Percentiles rank a stretch among this genome's conserved stretches.
Evolutionary conservation across 2,113 vertebrate species (phyloP).

Genomic region (Phalacrocorax aristotelis): DNA sequence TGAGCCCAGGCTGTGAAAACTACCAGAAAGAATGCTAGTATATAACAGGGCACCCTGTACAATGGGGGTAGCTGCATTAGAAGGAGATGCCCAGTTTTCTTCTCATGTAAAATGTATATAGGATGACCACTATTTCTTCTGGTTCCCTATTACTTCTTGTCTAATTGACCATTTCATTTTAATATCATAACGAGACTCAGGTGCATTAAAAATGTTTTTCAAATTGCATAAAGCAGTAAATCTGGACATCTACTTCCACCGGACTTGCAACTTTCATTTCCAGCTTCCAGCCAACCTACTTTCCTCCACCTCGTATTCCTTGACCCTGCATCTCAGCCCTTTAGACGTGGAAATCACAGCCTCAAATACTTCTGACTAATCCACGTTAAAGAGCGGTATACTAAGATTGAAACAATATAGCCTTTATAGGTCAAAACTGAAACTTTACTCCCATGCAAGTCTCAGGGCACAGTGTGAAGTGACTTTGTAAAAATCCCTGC

Average conservation of each 20-base stretch:
- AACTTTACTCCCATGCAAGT: not conserved
- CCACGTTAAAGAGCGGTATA: not conserved
- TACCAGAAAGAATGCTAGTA: not conserved
- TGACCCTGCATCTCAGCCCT: not conserved
- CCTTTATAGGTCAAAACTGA: not conserved
- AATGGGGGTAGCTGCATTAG: not conserved
- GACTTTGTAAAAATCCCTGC: not conserved
- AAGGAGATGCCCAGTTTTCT: not conserved
- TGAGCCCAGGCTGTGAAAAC: not conserved
- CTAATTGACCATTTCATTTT: not conserved
- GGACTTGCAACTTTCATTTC: not conserved
- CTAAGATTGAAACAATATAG: not conserved
- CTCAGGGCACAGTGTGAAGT: not conserved
- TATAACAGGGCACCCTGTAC: not conserved
- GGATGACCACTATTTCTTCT: not conserved
- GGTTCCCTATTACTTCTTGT: not conserved
- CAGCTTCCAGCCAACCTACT: not conserved
- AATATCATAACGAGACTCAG: not conserved
- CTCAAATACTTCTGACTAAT: not conserved
- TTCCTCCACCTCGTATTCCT: not conserved
- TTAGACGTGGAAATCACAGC: not conserved
- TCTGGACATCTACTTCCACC: not conserved
- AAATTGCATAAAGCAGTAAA: not conserved
- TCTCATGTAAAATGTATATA: not conserved
- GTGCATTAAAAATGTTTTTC: not conserved